A percentile compares a stretch with the other conserved stretches of the same genome.
Conservation (phyloP, 2,888 invertebrate species). For the Polydrusus pterygomalis region DNA sequence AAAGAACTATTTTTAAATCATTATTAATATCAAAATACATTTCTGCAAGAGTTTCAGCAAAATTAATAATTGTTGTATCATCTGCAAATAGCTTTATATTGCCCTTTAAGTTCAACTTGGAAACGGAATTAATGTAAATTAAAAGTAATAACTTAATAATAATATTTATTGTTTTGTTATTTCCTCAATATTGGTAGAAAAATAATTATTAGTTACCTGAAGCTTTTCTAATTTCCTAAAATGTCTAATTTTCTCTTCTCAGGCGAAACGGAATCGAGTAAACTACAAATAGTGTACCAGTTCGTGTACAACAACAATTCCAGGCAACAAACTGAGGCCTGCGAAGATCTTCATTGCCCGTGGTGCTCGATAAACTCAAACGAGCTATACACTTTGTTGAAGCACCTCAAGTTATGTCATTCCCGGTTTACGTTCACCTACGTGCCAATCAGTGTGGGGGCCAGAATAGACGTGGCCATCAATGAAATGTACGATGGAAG, state of each 20-base stretch:
- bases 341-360: constrained; percentile 94
- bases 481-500: constrained; percentile 97
- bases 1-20: too few species aligned
- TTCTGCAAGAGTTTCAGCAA: too few species aligned
- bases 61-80: too few species aligned
- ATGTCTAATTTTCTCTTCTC: background rate
- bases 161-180: too few species aligned
- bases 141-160: too few species aligned
- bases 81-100: too few species aligned
- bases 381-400: constrained; percentile 89
- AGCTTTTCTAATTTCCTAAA: too few species aligned
- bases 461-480: constrained; percentile 94
- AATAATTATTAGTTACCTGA: too few species aligned
- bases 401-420: constrained; percentile 95
- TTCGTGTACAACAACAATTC: constrained; percentile 97
- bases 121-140: too few species aligned
- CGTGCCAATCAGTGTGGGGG: constrained; percentile 83
- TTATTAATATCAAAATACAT: too few species aligned
- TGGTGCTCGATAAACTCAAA: constrained; percentile 96
- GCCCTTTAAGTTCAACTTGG: too few species aligned
- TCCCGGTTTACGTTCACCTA: constrained; percentile 95
- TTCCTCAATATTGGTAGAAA: too few species aligned
- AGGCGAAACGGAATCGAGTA: constrained; percentile 67
- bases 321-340: constrained; percentile 95
- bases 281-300: constrained; percentile 93